Evolutionary conservation across 2,888 invertebrate genomes (phyloP).

Genomic region (Cylindroiulus punctatus): DNA sequence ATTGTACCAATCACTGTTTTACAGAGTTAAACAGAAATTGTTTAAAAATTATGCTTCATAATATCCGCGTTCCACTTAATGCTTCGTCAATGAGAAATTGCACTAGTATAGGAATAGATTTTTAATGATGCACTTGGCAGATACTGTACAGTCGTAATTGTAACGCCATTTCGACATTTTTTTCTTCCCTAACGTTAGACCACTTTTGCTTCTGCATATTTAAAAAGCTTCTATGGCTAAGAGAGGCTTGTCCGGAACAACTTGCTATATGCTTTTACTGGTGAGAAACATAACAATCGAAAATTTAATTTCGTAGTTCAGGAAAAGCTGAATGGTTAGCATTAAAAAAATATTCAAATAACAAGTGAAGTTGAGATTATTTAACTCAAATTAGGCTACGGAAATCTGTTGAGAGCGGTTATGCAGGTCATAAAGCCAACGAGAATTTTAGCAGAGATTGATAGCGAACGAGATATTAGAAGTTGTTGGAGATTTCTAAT

Average conservation of each 20-base stretch:
- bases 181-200: background rate
- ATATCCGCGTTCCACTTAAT: conserved; percentile 11
- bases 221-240: background rate
- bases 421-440: background rate
- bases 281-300: background rate
- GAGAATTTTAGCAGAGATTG: background rate
- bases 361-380: background rate
- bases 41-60: conserved; percentile 36
- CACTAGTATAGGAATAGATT: conserved; percentile 7
- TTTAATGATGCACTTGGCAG: conserved; percentile 4
- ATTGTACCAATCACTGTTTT: conserved; percentile 1
- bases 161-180: background rate
- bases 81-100: conserved; percentile 4
- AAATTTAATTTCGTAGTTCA: background rate
- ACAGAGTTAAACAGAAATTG: conserved; percentile 11
- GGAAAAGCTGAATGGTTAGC: background rate
- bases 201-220: background rate
- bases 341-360: background rate
- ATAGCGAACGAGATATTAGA: background rate
- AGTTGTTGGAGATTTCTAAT: background rate
- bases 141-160: background rate
- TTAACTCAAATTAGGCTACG: background rate
- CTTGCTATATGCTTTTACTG: background rate
- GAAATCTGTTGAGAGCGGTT: background rate
- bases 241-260: background rate